Percentiles rank a stretch among this genome's conserved stretches.
These are phyloP conservation scores for Brenthis hecate DNA, from an alignment of 2,888 invertebrate species.

Conservation along the genomic window DNA sequence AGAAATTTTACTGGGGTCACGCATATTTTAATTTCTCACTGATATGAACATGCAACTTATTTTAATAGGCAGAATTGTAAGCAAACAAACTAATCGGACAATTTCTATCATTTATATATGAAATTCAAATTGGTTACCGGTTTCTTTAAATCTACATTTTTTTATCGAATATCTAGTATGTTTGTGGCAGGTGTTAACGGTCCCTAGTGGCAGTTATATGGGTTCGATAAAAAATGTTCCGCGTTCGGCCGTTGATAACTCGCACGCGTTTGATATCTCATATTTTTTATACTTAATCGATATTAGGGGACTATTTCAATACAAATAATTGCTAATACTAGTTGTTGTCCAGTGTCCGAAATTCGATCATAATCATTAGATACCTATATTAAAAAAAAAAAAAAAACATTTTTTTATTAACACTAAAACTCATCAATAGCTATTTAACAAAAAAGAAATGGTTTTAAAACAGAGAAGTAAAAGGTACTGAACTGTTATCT, in stretches of 20 bases:
- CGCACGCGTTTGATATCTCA: slow-evolving; percentile 24
- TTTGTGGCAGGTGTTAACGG: slow-evolving; percentile 74
- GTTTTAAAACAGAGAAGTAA: too few relatives aligned
- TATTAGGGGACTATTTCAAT: too few relatives aligned
- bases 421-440: not conserved
- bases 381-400: not conserved
- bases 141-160: slow-evolving; percentile 31
- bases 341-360: too few relatives aligned
- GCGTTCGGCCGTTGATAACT: slow-evolving; percentile 56
- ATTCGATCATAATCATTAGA: too few relatives aligned
- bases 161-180: slow-evolving; percentile 17
- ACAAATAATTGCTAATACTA: too few relatives aligned
- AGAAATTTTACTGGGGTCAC: slow-evolving; percentile 20
- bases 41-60: slow-evolving; percentile 1
- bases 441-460: too few relatives aligned
- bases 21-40: not conserved
- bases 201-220: slow-evolving; percentile 70
- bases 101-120: slow-evolving; percentile 22
- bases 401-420: not conserved
- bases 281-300: slow-evolving; percentile 2
- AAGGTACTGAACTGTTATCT: too few relatives aligned
- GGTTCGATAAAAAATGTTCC: slow-evolving; percentile 67
- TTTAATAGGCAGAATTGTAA: too few relatives aligned
- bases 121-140: slow-evolving; percentile 41
- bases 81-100: not conserved